phyloP scores from a whole-genome alignment of 2,797 vertebrate genomes.

The Pteronotus mesoamericanus region DNA sequence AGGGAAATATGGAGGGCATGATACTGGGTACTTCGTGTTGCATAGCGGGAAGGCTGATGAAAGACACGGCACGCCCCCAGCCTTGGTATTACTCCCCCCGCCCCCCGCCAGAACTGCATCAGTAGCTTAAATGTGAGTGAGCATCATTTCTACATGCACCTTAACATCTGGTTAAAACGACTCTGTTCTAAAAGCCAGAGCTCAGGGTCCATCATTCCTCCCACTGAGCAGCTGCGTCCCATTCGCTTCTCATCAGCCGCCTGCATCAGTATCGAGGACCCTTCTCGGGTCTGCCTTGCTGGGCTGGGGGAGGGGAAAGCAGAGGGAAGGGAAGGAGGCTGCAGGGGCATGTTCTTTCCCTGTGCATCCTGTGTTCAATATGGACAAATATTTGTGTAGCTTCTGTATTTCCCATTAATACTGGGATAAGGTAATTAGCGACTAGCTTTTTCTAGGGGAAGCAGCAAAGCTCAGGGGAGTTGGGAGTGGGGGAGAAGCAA shows the following conservation, averaged over 20 bases:
- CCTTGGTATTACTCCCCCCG: not conserved
- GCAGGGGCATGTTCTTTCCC: not conserved
- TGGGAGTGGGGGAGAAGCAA: not conserved
- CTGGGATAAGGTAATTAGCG: not conserved
- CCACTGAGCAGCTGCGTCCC: not conserved
- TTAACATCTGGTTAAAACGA: not conserved
- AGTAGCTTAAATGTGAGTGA: not conserved
- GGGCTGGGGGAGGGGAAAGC: not conserved
- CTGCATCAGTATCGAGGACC: accelerated
- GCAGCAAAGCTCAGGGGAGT: not conserved
- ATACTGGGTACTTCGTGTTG: not conserved
- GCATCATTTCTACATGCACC: not conserved
- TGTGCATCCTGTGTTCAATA: not conserved
- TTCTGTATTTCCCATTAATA: constrained; percentile 29
- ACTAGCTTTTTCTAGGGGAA: constrained; percentile 22
- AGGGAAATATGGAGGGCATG: not conserved
- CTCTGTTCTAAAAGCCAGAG: accelerated
- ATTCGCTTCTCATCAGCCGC: not conserved
- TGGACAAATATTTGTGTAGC: constrained; percentile 12
- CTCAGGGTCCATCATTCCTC: accelerated
- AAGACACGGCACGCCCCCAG: accelerated
- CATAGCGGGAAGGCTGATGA: not conserved
- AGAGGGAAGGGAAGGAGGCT: not conserved
- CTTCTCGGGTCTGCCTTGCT: not conserved
- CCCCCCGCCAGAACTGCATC: not conserved